These are phyloP conservation scores for Drosophila kuntzei DNA, from an alignment of 2,888 invertebrate genomes.

Conservation along the genomic window DNA sequence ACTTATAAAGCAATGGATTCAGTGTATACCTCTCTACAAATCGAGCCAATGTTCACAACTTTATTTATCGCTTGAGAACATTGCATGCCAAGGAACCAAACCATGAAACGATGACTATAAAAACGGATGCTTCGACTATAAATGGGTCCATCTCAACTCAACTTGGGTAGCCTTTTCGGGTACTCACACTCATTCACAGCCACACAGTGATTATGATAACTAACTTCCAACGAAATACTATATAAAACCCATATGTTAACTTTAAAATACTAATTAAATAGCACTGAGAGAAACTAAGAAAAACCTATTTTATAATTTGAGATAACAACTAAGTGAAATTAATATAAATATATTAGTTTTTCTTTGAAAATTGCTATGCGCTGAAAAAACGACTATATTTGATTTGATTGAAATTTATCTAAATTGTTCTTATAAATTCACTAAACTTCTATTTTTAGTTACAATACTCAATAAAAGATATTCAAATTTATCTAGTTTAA, in stretches of 20 bases:
- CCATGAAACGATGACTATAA: slow-evolving; percentile 24
- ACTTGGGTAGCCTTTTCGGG: slow-evolving; percentile 7
- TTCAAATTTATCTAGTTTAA: no score
- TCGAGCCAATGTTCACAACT: slow-evolving; percentile 78
- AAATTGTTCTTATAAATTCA: neutral
- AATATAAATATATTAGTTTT: no score
- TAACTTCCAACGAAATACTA: neutral
- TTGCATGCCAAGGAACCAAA: slow-evolving; percentile 38
- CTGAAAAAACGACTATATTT: no score
- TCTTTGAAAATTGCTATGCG: no score
- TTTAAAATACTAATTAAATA: neutral
- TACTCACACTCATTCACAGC: neutral
- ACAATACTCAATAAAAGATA: neutral
- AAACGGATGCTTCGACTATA: slow-evolving; percentile 38
- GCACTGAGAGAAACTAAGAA: neutral
- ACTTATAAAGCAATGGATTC: slow-evolving; percentile 61
- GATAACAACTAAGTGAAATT: no score
- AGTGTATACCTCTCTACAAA: slow-evolving; percentile 53
- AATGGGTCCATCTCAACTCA: slow-evolving; percentile 26
- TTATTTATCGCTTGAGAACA: slow-evolving; percentile 75
- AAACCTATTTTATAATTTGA: no score
- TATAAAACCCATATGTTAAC: neutral
- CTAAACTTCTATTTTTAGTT: neutral
- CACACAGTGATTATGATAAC: slow-evolving; percentile 7
- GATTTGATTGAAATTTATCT: no score